Base-by-base conservation (phyloP, 2,113 vertebrate species). In the Chelonoidis abingdonii region DNA sequence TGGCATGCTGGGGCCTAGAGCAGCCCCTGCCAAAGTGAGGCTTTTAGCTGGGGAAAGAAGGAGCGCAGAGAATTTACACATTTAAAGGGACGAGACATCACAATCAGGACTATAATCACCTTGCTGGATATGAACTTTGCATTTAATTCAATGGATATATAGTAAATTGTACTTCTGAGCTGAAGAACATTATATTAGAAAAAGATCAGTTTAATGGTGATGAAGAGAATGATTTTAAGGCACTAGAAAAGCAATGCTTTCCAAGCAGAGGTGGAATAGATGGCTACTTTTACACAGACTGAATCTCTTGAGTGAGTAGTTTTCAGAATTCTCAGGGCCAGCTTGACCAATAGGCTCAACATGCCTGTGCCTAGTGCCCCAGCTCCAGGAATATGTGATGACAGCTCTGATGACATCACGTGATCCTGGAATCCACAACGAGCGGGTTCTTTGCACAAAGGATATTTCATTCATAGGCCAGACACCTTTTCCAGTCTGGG, bases 71-170 rank as follows among this genome's bases (percentile, higher is more conserved):
- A 25, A 57, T 4, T 5, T 27, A 59, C 25, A 59, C 25, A 56
- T 56, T 56, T 56, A 59, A 59, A 59, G 25, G 25, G 57, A 12
- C 57, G 13, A 29, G 57, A 59, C 25, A 59, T 59, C 11, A 59
- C 25, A 59, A 27, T 25, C 10, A 89, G 88, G n/a, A 81, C 0
- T 1, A 96, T 65, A 93, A 94, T 85, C 80, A 80, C 50, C 21
- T 49, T 54, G 27, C 29, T 69, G 89, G 84, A 82, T 2, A 5
- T 79, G 76, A 24, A 22, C 93, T 97, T 92, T 94, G 85, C 80
- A 38, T 94, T 29, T 93, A 86, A 90, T 90, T 93, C 84, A 84
- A 53, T 76, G 83, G 86, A 93, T 93, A 56, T 87, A 84, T 93
- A 56, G 93, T 92, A 75, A 12, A 69, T 85, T 56, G 31, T 82